Evolutionary conservation across 2,113 vertebrate genomes (phyloP).

Genomic region (Onychorhynchus coronatus): DNA sequence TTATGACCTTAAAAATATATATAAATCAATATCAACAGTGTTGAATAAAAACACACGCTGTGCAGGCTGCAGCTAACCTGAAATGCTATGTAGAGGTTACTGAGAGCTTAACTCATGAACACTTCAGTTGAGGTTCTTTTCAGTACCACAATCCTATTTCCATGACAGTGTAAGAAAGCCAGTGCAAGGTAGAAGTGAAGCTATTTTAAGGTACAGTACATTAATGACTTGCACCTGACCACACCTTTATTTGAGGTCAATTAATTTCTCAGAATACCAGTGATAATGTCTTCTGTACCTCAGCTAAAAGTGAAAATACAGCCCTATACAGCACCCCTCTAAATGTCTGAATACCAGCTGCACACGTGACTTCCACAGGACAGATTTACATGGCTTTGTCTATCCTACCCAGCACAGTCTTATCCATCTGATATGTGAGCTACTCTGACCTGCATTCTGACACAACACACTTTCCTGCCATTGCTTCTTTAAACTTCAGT

Average conservation of each 20-base stretch:
- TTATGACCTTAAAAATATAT: not conserved
- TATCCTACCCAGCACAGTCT: not conserved
- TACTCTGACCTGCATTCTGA: not conserved
- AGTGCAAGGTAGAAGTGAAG: not conserved
- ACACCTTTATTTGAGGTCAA: conserved; percentile 7
- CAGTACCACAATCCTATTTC: not conserved
- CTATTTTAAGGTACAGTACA: not conserved
- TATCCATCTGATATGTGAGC: not conserved
- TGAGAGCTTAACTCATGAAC: not conserved
- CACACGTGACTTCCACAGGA: rapidly evolving
- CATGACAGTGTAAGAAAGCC: not conserved
- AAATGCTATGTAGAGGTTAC: not conserved
- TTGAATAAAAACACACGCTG: not conserved
- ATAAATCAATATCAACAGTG: not conserved
- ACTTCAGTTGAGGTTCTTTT: not conserved
- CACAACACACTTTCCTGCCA: not conserved
- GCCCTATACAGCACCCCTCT: not conserved
- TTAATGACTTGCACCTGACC: not conserved
- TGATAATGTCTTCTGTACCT: not conserved
- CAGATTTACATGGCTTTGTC: not conserved
- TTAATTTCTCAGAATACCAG: not conserved
- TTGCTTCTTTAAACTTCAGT: not conserved
- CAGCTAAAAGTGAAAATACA: not conserved
- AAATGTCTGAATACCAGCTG: not conserved
- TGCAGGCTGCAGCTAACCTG: not conserved